phyloP scores from a whole-genome alignment of 1,140 invertebrate species.

The Campoletis sonorensis region DNA sequence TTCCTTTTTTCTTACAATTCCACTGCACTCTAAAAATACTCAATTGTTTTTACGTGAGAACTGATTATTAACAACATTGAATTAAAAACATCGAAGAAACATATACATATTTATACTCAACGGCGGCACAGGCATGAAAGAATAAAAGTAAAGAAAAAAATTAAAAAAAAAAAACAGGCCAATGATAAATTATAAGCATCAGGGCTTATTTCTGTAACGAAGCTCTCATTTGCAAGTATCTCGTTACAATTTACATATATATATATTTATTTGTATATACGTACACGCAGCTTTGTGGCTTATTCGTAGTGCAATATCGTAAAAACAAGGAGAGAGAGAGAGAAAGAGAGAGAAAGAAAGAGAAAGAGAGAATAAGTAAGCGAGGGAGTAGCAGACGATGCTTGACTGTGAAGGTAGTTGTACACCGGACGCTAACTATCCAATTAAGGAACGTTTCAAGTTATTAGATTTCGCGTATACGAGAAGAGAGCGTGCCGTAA shows the following conservation, averaged over 20 bases:
- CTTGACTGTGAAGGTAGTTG: slow-evolving; percentile 38
- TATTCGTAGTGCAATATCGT: slow-evolving; percentile 58
- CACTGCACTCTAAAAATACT: no score
- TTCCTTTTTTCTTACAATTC: no score
- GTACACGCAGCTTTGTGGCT: slow-evolving; percentile 4
- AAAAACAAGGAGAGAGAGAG: slow-evolving; percentile 55
- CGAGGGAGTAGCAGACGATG: slow-evolving; percentile 25
- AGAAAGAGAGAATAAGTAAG: neutral
- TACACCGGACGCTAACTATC: slow-evolving; percentile 62
- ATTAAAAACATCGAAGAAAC: no score
- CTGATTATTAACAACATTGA: no score
- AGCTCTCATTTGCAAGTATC: slow-evolving; percentile 56
- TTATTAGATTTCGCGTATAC: slow-evolving; percentile 61
- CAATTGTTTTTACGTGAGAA: no score
- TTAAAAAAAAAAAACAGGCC: neutral
- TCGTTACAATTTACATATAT: slow-evolving; percentile 52
- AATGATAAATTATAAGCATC: slow-evolving; percentile 16
- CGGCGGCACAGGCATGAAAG: neutral
- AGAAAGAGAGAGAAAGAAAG: slow-evolving; percentile 5
- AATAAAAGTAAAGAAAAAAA: slow-evolving; percentile 1
- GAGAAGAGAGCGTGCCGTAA: neutral
- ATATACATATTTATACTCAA: no score
- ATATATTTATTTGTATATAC: neutral
- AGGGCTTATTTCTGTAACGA: slow-evolving; percentile 50
- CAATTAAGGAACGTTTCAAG: slow-evolving; percentile 65